These are phyloP conservation scores for Taenaris catops DNA, from an alignment of 2,888 invertebrate species.

Conservation along the genomic window DNA sequence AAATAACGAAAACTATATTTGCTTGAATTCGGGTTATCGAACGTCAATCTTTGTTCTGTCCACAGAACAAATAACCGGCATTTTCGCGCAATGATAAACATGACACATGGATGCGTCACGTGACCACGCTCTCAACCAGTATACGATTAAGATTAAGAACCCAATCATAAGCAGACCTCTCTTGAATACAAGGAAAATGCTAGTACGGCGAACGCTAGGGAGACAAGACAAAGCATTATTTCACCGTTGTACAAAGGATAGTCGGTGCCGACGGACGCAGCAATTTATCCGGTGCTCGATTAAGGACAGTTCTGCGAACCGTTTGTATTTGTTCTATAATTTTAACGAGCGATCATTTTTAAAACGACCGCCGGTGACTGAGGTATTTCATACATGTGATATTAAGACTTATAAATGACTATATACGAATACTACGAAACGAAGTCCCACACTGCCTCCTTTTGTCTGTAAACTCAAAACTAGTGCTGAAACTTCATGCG, in stretches of 20 bases:
- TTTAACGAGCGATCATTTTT: constrained; percentile 22
- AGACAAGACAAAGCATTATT: constrained; percentile 9
- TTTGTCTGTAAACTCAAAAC: too few species aligned
- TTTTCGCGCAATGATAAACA: too few species aligned
- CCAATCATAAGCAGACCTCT: not conserved
- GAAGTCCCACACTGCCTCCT: too few species aligned
- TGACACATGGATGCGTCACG: too few species aligned
- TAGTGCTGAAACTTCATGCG: too few species aligned
- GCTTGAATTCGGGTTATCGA: too few species aligned
- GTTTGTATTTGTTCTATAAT: constrained; percentile 39
- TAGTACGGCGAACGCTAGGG: constrained; percentile 1
- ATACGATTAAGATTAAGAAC: not conserved
- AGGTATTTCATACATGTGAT: constrained; percentile 2
- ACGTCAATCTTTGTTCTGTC: too few species aligned
- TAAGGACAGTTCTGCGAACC: constrained; percentile 40
- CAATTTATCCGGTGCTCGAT: constrained; percentile 44
- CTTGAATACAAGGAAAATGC: constrained; percentile 3
- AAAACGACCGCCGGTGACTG: constrained; percentile 5
- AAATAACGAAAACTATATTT: too few species aligned
- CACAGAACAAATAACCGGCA: too few species aligned
- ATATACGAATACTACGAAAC: too few species aligned
- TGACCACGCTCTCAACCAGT: not conserved
- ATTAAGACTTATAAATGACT: too few species aligned
- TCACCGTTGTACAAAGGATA: constrained; percentile 8
- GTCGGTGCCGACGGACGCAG: constrained; percentile 29